A percentile compares a stretch with the other conserved stretches of the same genome.
Evolutionary conservation across 1,140 invertebrate species (phyloP).

Genomic region (Neodiprion lecontei): DNA sequence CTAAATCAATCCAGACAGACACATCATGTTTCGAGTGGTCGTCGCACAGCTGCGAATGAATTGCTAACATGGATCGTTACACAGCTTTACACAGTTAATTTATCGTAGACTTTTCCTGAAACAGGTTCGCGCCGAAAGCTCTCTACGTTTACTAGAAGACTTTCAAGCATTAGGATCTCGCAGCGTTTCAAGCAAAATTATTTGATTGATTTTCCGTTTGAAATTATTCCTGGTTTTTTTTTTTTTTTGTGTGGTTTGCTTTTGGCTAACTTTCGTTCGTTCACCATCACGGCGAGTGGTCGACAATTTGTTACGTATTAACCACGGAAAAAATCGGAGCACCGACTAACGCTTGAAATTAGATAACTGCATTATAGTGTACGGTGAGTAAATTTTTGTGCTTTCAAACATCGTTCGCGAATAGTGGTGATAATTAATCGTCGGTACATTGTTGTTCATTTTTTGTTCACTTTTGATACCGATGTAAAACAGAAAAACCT

Average conservation of each 20-base stretch:
- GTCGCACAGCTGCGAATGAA: background rate
- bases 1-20: background rate
- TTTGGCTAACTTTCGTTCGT: slow-evolving; percentile 11
- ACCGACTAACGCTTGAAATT: background rate
- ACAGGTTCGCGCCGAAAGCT: slow-evolving; percentile 29
- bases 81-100: slow-evolving; percentile 11
- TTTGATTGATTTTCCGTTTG: background rate
- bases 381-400: background rate
- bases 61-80: slow-evolving; percentile 8
- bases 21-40: slow-evolving; percentile 14
- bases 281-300: background rate
- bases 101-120: background rate
- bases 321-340: background rate
- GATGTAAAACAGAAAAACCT: background rate
- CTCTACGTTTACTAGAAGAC: slow-evolving; percentile 35
- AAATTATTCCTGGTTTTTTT: background rate
- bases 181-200: background rate
- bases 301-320: slow-evolving; percentile 2
- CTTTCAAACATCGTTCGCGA: background rate
- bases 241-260: slow-evolving; percentile 6
- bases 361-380: slow-evolving; percentile 15
- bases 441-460: background rate
- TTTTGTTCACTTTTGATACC: background rate
- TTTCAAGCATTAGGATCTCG: background rate
- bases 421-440: background rate